Evolutionary conservation across 2,888 invertebrate genomes (phyloP), one percentile per base, ranked within the genome.

Genomic region (Acanthopleura granulata): DNA sequence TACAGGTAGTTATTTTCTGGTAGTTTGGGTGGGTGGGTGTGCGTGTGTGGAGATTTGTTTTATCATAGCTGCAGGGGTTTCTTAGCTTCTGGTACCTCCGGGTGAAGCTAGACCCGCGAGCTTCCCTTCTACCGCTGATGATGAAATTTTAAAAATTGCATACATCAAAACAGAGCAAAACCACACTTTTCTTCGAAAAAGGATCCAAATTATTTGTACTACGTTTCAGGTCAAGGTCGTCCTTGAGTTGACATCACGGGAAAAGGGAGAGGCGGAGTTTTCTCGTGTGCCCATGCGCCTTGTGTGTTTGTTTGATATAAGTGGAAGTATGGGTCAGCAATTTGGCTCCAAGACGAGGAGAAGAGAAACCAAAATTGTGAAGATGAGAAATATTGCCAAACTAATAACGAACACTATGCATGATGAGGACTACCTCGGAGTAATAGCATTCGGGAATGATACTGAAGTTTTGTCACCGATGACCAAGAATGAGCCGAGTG

Each of bases 291-390:
- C 85, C 16, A 80, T 85, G 25, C 80, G 87, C 30, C 81, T 88
- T 72, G 83, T 87, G 29, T 81, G 85, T 70, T 79, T 88, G 25
- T 81, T 88, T n/a, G 88, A 88, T 79, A 82, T 81, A 79, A 88
- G 88, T 78, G 87, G 87, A 72, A 87, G 87, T 76, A 88, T 88
- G 88, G 79, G 85, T 12, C 81, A 83, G 62, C 82, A 82, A 72
- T 76, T 80, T 12, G 85, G 82, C 9, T 27, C 29, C 16, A 22
- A 22, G 16, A 27, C 16, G 15, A 69, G 73, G 22, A 78, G 81
- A 51, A 62, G 76, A 72, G 78, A 81, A 27, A 80, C 85, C 15
- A 88, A 88, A 74, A 77, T 88, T 27, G 81, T 81, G 14, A 82
- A 83, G 78, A 80, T 85, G 73, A 84, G 81, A 62, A 81, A 81